Conservation (phyloP, 2,797 vertebrate genomes). For the Echeneis naucrates region DNA sequence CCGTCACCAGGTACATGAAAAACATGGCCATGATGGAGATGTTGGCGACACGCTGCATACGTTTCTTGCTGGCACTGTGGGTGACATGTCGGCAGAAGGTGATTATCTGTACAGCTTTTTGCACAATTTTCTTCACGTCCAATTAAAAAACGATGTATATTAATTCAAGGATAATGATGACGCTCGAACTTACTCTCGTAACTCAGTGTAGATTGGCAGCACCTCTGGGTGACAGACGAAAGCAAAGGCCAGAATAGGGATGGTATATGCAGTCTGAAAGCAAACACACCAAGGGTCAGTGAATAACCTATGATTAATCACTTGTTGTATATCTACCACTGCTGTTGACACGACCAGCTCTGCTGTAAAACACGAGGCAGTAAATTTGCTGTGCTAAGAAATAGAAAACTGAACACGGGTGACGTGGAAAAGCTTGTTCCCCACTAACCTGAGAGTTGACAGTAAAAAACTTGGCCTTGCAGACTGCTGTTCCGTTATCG, state of each 20-base stretch:
- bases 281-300: constrained; percentile 49
- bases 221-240: constrained; percentile 98
- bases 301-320: background rate
- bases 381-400: background rate
- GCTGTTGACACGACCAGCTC: constrained; percentile 27
- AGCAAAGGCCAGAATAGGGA: constrained; percentile 96
- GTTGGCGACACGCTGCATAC: constrained; percentile 94
- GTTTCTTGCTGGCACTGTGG: constrained; percentile 86
- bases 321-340: background rate
- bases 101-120: background rate
- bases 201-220: constrained; percentile 97
- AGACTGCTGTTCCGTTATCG: constrained; percentile 48
- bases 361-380: background rate
- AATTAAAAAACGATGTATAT: no score
- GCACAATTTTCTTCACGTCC: no score
- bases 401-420: background rate
- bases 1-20: constrained; percentile 96
- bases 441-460: constrained; percentile 82
- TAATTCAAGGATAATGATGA: no score
- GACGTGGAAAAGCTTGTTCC: background rate
- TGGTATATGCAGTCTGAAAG: constrained; percentile 92
- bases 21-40: constrained; percentile 97
- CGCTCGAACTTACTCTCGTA: constrained; percentile 80
- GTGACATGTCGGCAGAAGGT: background rate
- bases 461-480: constrained; percentile 81